A percentile compares a stretch with the other conserved stretches of the same genome.
Evolutionary conservation across 1,140 invertebrate species (phyloP).

Genomic region (Anoplolepis gracilipes): DNA sequence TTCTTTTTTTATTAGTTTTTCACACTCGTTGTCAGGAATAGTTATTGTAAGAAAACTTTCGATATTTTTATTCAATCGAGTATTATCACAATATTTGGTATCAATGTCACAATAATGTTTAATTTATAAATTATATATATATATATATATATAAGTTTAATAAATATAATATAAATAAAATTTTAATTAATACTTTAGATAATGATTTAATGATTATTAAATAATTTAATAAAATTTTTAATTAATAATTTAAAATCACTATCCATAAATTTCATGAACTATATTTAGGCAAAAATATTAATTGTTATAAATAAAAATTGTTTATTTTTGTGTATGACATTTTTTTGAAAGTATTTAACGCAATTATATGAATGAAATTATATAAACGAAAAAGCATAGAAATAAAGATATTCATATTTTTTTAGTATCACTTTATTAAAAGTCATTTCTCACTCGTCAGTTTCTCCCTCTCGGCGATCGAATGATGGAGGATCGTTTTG

Average conservation of each 20-base stretch:
- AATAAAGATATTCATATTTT: background rate
- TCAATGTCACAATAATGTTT: no score
- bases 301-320: background rate
- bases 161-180: no score
- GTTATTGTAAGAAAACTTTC: slow-evolving; percentile 12
- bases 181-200: no score
- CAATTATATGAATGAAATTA: no score
- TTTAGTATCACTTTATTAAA: background rate
- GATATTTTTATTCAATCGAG: background rate
- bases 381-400: background rate
- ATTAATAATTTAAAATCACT: no score
- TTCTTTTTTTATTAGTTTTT: background rate
- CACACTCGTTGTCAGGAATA: no score
- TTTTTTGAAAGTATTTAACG: background rate
- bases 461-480: background rate
- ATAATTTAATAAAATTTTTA: no score
- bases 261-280: background rate
- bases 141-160: no score
- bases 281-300: background rate
- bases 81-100: background rate
- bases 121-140: no score
- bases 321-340: background rate
- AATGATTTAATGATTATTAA: no score
- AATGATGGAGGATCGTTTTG: slow-evolving; percentile 17
- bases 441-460: background rate